Evolutionary conservation across 2,888 invertebrate genomes (phyloP), one percentile per base, ranked within the genome.

Genomic region (Uloborus plumipes): DNA sequence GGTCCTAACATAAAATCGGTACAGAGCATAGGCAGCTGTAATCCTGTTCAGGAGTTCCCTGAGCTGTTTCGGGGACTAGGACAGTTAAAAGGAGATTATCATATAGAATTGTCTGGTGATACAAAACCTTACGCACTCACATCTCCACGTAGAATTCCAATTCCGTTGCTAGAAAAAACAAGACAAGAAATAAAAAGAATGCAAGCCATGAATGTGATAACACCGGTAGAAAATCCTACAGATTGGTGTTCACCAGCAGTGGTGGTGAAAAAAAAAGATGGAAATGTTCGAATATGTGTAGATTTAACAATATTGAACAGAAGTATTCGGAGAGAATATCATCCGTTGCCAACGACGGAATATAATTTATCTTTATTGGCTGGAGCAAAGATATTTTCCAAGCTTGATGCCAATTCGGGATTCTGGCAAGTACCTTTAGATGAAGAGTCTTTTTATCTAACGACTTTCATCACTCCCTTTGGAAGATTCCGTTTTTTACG

Each of bases 401-500:
- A 62, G 2, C 39, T n/a, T 6, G 13, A 62, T 4, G 26, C 62
- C 31, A 62, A 62, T 15, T 62, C 62, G 4, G 31, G 62, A 4
- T 31, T 26, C 2, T 31, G 31, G 14, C 62, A 62, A 31, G 39
- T 15, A 62, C 39, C 26, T 18, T 15, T 62, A 0, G 59, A 59
- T 13, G 4, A n/a, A 20, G 20, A 20, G 18, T 59, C 59, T 18
- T 50, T n/a, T n/a, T 20, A 16, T 49, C 2, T 49, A 1, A 79
- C 73, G 0, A 73, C 73, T 15, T 74, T 79, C 61, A 74, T 58
- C 26, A 73, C 73, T 20, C 61, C 49, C 9, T 65, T 74, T n/a
- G 65, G 65, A 18, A 20, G 53, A 22, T 74, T 20, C n/a, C 16
- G 50, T 58, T 62, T 59, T 20, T 16, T 66, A 77, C 65, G 62